Base-by-base conservation (phyloP, 2,113 vertebrate species). In the Pleuronectes platessa region DNA sequence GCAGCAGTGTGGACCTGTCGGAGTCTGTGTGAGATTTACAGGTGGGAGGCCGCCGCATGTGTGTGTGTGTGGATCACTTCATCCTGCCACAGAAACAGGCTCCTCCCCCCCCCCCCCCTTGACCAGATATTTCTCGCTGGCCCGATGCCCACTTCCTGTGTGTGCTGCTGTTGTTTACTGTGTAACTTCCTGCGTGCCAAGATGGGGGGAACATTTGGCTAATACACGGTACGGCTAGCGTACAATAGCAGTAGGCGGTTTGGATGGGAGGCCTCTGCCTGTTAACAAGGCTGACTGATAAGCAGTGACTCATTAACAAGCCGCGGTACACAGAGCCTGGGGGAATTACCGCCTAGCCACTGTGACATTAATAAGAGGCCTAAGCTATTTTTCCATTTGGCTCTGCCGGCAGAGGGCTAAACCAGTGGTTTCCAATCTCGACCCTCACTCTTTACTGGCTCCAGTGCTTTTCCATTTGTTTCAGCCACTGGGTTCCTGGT, bases 291-390 rank as follows among this genome's bases (percentile, higher is more conserved):
- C 88, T 76, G 87, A 86, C 84, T 89, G 91, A 93, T 91, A 92
- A 92, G 90, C 91, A 78, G 84, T 83, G 91, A 92, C 79, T 92
- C 91, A 92, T 93, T 92, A 92, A 90, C 92, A 90, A 90, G 89
- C 78, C 2, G 86, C 79, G 85, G 88, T 89, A 88, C 89, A 90
- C 85, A 83, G 84, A 81, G 86, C 89, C 86, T 2, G 81, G 26
- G 88, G 92, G 90, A 89, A 90, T 90, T 85, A 87, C 87, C 81
- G 85, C 86, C 89, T 79, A 90, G 85, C 86, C 88, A 82, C 90
- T 84, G 92, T 90, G 90, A 90, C 89, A 90, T 93, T 91, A 91
- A 92, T 91, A 93, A 92, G 84, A 90, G 73, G 86, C 76, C 84
- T 72, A 79, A 86, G 90, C 89, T 90, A 89, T 86, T 91, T 89